A percentile compares a stretch with the other conserved stretches of the same genome.
Evolutionary conservation across 2,888 invertebrate genomes (phyloP).

Genomic region (Cybosia mesomella): DNA sequence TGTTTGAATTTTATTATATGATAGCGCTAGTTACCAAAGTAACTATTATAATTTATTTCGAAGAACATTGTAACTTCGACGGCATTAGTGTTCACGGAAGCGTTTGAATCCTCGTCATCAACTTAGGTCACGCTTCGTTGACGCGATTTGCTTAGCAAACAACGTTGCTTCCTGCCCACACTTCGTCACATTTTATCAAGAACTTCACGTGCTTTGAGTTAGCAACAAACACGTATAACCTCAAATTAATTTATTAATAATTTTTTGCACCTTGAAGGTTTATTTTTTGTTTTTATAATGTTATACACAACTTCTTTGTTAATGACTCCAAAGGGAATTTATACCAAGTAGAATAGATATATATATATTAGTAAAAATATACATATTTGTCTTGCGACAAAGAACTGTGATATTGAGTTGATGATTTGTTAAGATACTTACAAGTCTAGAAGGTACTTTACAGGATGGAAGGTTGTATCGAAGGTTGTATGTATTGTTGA

Average conservation of each 20-base stretch:
- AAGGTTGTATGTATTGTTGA: no score
- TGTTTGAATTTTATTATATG: slow-evolving; percentile 29
- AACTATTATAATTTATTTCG: slow-evolving; percentile 32
- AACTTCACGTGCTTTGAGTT: slow-evolving; percentile 48
- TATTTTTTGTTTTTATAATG: slow-evolving; percentile 26
- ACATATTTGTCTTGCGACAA: not conserved
- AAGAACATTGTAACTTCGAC: slow-evolving; percentile 44
- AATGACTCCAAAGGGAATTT: slow-evolving; percentile 8
- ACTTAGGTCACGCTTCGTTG: slow-evolving; percentile 70
- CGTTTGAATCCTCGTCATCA: slow-evolving; percentile 60
- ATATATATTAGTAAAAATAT: not conserved
- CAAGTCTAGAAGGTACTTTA: slow-evolving; percentile 22
- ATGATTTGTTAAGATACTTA: slow-evolving; percentile 15
- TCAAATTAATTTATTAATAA: slow-evolving; percentile 21
- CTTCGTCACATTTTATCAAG: slow-evolving; percentile 41
- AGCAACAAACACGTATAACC: slow-evolving; percentile 32
- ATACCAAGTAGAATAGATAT: not conserved
- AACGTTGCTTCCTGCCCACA: slow-evolving; percentile 65
- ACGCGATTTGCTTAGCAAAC: slow-evolving; percentile 77
- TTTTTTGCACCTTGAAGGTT: slow-evolving; percentile 13
- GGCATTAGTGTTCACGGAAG: slow-evolving; percentile 66
- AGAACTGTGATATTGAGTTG: not conserved
- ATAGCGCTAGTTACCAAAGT: slow-evolving; percentile 16
- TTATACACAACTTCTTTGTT: slow-evolving; percentile 19
- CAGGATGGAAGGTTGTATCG: slow-evolving; percentile 49